These are phyloP conservation scores for Sciurus vulgaris DNA, from an alignment of 2,797 vertebrate species.

Conservation along the genomic window DNA sequence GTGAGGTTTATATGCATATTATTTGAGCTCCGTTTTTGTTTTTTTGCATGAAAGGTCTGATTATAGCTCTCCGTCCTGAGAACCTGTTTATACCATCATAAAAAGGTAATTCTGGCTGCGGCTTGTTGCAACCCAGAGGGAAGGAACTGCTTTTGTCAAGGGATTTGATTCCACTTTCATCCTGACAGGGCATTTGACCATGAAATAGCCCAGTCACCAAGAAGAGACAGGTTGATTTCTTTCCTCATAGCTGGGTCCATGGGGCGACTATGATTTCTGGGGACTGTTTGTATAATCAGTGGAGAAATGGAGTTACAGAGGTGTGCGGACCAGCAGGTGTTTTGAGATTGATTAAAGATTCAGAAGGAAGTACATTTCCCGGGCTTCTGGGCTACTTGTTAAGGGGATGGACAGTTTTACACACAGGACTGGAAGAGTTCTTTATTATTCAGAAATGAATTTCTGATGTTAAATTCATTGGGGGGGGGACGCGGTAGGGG, in stretches of 20 bases:
- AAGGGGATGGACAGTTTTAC: slow-evolving; percentile 58
- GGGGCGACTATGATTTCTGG: neutral
- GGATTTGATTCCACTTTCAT: slow-evolving; percentile 8
- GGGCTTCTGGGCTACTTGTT: slow-evolving; percentile 59
- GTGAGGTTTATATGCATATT: neutral
- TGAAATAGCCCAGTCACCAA: neutral
- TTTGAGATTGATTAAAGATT: slow-evolving; percentile 79
- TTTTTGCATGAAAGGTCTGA: neutral
- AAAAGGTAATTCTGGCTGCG: neutral
- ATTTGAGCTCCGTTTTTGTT: neutral
- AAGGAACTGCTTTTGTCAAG: neutral
- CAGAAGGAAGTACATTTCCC: neutral
- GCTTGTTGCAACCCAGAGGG: neutral
- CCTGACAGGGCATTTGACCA: neutral
- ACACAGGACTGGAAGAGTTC: neutral
- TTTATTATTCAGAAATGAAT: slow-evolving; percentile 72
- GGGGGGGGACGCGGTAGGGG: neutral
- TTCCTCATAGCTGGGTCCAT: neutral
- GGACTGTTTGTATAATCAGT: slow-evolving; percentile 44
- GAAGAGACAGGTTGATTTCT: slow-evolving; percentile 12
- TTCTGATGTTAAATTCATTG: slow-evolving; percentile 61
- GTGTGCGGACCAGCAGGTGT: slow-evolving; percentile 56
- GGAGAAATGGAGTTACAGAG: neutral
- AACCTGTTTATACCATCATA: neutral
- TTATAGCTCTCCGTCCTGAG: neutral